Percentiles rank a stretch among this genome's conserved stretches.
Conservation (phyloP, 2,888 invertebrate species). For the Pasiphila rectangulata region DNA sequence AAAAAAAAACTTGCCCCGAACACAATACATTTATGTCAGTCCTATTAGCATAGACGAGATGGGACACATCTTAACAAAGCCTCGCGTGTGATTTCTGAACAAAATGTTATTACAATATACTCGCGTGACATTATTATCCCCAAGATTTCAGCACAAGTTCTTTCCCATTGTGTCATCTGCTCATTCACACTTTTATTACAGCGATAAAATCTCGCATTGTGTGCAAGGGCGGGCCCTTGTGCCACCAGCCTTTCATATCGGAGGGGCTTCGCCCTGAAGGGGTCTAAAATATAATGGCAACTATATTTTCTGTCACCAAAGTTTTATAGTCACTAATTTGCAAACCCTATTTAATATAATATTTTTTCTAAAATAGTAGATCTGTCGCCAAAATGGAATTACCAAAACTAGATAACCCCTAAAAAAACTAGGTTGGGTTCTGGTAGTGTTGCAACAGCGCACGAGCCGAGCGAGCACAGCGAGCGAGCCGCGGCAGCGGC, state of each 20-base stretch:
- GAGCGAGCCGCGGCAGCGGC: too few species aligned
- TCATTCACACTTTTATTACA: conserved; percentile 36
- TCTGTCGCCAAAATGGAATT: too few species aligned
- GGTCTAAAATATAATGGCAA: not conserved
- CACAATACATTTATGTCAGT: conserved; percentile 23
- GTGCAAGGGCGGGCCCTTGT: conserved; percentile 34
- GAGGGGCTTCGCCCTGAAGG: not conserved
- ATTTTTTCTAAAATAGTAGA: too few species aligned
- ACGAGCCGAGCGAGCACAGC: too few species aligned
- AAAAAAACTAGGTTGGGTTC: too few species aligned
- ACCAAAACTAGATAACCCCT: too few species aligned
- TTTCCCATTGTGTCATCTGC: conserved; percentile 34
- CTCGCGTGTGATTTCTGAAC: conserved; percentile 19
- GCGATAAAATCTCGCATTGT: conserved; percentile 40
- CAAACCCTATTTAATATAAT: too few species aligned
- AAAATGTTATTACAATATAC: conserved; percentile 25
- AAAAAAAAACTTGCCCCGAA: conserved; percentile 9
- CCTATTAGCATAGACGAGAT: conserved; percentile 25
- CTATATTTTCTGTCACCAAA: too few species aligned
- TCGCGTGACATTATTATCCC: conserved; percentile 28
- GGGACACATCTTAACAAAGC: conserved; percentile 21
- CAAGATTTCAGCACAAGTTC: conserved; percentile 32
- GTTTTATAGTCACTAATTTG: too few species aligned
- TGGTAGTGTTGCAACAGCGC: too few species aligned
- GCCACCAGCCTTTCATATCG: conserved; percentile 28